Base-by-base conservation (phyloP, 2,888 invertebrate genomes). In the Phymatocera aterrima region DNA sequence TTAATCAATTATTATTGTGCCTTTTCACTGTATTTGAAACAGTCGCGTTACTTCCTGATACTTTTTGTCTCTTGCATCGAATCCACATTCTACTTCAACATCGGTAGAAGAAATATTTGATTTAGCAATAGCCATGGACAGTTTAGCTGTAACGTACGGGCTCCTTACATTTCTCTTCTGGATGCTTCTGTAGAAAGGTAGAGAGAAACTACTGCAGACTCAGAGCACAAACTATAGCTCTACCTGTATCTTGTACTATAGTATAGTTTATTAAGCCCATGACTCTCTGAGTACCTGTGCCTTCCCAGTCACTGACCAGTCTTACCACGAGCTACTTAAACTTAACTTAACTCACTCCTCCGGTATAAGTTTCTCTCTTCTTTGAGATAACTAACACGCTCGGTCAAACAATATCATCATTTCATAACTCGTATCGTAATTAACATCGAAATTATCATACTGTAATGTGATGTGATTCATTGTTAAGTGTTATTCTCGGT, bases 241-340 rank as follows among this genome's bases (percentile, higher is more conserved):
- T 34, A 15, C 4, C 40, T 75, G 24, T 60, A 43, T 43, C 57
- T 75, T 43, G 24, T 60, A 43, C 28, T 43, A 57, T 43, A 60
- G 57, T 75, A 75, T 60, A 75, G 75, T 75, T 75, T 75, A 75
- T 57, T 75, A 75, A 75, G 75, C 60, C 75, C 75, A 60, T 60
- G 57, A 31, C 75, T 75, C 75, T 43, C 60, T 40, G 54, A 43
- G 57, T 75, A 87, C 85, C 86, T 87, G 85, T 85, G 81, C 84
- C 70, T 78, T 34, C 72, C 86, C 89, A 89, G 89, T 89, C 89
- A 88, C 87, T 85, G 88, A 89, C 87, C 88, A 87, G 85, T 83
- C 85, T 82, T 83, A 83, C 85, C 70, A 79, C 80, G 79, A 81
- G 79, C 79, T 82, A 82, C 84, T 84, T n/a, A n/a, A n/a, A n/a